These are phyloP conservation scores for Peromyscus attwateri DNA, from an alignment of 2,797 vertebrate genomes.

Conservation along the genomic window DNA sequence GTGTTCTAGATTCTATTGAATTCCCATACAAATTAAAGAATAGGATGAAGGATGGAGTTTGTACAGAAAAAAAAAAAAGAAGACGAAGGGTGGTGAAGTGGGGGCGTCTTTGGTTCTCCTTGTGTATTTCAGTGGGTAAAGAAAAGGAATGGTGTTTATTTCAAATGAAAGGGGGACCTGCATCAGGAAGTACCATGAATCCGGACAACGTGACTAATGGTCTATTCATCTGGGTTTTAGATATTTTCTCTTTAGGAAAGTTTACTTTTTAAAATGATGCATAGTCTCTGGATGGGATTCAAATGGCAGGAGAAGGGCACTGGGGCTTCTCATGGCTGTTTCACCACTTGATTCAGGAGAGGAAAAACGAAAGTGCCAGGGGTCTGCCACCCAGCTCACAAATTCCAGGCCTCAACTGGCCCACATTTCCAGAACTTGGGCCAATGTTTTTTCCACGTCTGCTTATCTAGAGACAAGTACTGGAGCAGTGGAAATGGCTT, in stretches of 20 bases:
- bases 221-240: conserved; percentile 49
- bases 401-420: not conserved
- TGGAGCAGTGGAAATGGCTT: conserved; percentile 22
- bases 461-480: not conserved
- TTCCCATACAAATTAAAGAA: conserved; percentile 68
- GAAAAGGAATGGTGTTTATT: conserved; percentile 8
- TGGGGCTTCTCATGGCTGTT: not conserved
- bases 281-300: conserved; percentile 15
- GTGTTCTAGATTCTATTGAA: conserved; percentile 68
- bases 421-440: conserved; percentile 55
- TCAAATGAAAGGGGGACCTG: conserved; percentile 55
- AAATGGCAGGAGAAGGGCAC: not conserved
- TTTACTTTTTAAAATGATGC: conserved; percentile 70
- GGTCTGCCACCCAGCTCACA: conserved; percentile 25
- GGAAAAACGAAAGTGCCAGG: conserved; percentile 49
- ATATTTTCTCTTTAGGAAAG: conserved; percentile 65
- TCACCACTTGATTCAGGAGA: conserved; percentile 15
- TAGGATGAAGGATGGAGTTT: conserved; percentile 30
- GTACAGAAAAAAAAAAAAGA: not conserved
- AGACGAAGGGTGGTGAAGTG: not conserved
- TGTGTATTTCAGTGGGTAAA: conserved; percentile 56
- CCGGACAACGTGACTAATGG: conserved; percentile 46
- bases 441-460: not conserved
- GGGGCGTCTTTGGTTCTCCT: conserved; percentile 42
- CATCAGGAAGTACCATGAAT: conserved; percentile 30